Evolutionary conservation across 1,140 invertebrate genomes (phyloP).

Genomic region (Lepeophtheirus salmonis): DNA sequence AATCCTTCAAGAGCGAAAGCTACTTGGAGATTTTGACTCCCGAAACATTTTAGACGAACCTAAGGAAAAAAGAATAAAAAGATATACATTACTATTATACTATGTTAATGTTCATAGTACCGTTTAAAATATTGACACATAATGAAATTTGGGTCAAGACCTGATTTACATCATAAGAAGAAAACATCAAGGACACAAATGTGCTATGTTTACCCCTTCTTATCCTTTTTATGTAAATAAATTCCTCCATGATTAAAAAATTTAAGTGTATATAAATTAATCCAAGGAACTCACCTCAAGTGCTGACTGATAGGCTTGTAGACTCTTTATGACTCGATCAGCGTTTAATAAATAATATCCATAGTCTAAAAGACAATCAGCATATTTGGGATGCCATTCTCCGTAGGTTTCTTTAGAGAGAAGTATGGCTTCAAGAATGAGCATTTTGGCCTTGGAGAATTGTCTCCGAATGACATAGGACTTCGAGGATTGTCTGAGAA

Average conservation of each 20-base stretch:
- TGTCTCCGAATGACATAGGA: slow-evolving; percentile 66
- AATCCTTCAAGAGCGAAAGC: slow-evolving; percentile 71
- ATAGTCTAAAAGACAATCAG: slow-evolving; percentile 62
- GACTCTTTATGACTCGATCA: slow-evolving; percentile 59
- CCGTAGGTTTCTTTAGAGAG: slow-evolving; percentile 49
- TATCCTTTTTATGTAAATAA: no score
- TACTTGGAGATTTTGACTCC: slow-evolving; percentile 60
- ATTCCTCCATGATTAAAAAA: no score
- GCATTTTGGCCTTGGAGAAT: slow-evolving; percentile 51
- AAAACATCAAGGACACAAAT: no score
- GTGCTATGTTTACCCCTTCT: no score
- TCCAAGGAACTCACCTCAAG: slow-evolving; percentile 9
- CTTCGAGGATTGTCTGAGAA: slow-evolving; percentile 59
- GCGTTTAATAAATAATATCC: slow-evolving; percentile 73
- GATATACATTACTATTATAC: no score
- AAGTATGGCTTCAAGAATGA: slow-evolving; percentile 58
- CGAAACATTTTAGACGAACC: slow-evolving; percentile 54
- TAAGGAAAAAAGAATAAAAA: no score
- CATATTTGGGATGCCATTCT: slow-evolving; percentile 50
- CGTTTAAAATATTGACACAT: no score
- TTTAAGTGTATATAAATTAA: background rate
- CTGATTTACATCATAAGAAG: no score
- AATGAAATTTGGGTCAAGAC: no score
- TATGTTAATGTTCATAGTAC: no score
- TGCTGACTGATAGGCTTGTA: slow-evolving; percentile 53